Evolutionary conservation across 2,797 vertebrate genomes (phyloP).

Genomic region (Darevskia mixta): DNA sequence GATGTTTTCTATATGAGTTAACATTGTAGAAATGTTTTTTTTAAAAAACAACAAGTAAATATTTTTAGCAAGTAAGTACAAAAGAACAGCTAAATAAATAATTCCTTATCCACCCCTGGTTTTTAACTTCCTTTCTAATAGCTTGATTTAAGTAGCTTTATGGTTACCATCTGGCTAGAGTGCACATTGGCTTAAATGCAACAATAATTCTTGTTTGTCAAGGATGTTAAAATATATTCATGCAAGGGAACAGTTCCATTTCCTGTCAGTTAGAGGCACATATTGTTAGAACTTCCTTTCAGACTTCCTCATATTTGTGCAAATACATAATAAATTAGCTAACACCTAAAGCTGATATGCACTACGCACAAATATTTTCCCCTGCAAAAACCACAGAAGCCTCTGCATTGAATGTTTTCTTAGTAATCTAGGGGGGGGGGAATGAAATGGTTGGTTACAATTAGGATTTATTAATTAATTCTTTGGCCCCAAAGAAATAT

Average conservation of each 20-base stretch:
- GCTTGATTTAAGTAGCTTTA: neutral
- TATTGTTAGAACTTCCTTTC: slow-evolving; percentile 32
- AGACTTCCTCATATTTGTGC: slow-evolving; percentile 32
- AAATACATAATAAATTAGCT: neutral
- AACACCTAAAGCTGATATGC: neutral
- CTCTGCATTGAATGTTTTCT: neutral
- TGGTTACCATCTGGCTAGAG: slow-evolving; percentile 22
- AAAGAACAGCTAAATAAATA: neutral
- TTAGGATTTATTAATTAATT: neutral
- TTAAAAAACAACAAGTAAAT: too few species aligned
- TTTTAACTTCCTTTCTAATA: neutral
- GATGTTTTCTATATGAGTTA: too few species aligned
- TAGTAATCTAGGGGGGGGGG: neutral
- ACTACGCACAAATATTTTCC: neutral
- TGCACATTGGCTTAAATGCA: slow-evolving; percentile 8
- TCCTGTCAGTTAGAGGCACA: slow-evolving; percentile 22
- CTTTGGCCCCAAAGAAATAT: neutral
- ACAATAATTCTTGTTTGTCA: neutral
- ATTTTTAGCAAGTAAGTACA: neutral
- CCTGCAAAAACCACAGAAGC: neutral
- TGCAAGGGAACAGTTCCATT: neutral
- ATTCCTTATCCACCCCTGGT: neutral
- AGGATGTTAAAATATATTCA: neutral
- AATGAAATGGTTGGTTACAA: neutral
- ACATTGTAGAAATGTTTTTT: too few species aligned